phyloP scores from a whole-genome alignment of 1,140 invertebrate genomes.

The Solenopsis invicta region DNA sequence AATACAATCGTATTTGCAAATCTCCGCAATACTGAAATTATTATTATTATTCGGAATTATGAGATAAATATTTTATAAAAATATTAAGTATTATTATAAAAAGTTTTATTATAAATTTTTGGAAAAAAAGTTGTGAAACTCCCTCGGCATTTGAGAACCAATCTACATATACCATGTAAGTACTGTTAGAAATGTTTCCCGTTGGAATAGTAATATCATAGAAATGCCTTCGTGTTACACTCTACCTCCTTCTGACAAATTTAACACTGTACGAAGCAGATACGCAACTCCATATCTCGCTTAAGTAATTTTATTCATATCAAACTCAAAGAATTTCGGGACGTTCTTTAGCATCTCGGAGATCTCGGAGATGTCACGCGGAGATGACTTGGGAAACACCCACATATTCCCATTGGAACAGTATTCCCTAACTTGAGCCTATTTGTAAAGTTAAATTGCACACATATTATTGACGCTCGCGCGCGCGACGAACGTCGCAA shows the following conservation, averaged over 20 bases:
- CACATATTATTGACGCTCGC: slow-evolving; percentile 57
- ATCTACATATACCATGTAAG: background rate
- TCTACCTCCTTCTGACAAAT: background rate
- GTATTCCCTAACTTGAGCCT: slow-evolving; percentile 36
- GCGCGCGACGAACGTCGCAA: slow-evolving; percentile 33
- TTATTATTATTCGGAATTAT: background rate
- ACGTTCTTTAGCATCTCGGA: background rate
- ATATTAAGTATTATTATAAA: no score
- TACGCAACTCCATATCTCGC: background rate
- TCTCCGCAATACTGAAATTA: background rate
- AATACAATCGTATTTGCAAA: background rate
- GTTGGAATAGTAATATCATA: background rate
- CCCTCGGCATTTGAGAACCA: background rate
- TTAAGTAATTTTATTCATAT: background rate
- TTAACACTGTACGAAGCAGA: background rate
- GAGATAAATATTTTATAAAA: no score
- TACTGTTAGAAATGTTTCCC: background rate
- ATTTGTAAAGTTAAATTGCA: slow-evolving; percentile 64
- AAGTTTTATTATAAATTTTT: no score
- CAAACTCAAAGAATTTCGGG: slow-evolving; percentile 18
- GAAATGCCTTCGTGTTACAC: background rate
- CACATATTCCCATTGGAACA: slow-evolving; percentile 47
- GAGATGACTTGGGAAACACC: background rate
- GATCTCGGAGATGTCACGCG: background rate
- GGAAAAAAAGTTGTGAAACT: no score